Conservation (phyloP, 92 coral and sea anemone species). For the Ricordea florida region DNA sequence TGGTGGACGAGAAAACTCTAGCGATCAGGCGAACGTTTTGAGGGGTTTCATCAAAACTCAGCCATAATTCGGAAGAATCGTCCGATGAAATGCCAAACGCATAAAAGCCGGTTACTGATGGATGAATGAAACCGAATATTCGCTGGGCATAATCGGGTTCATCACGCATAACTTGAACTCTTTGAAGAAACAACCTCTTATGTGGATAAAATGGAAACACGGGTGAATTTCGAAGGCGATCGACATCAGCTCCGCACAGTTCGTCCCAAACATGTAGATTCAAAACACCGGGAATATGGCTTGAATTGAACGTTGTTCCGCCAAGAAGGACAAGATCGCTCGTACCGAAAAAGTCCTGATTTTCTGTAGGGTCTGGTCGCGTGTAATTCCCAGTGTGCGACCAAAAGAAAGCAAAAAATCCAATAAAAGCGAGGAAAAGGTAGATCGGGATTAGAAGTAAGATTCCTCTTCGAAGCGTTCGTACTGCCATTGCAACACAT, state of each 20-base stretch:
- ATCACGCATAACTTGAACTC: not conserved
- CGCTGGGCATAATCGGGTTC: constrained; percentile 1
- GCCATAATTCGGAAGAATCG: constrained; percentile 43
- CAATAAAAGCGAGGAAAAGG: not conserved
- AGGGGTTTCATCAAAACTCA: constrained; percentile 35
- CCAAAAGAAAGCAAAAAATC: constrained; percentile 18
- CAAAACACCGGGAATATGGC: constrained; percentile 6
- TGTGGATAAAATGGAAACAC: constrained; percentile 30
- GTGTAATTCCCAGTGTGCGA: not conserved
- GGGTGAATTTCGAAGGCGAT: constrained; percentile 30
- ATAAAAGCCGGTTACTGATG: constrained; percentile 18
- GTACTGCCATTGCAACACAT: no score
- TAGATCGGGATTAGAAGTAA: constrained; percentile 6
- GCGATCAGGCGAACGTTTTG: constrained; percentile 28
- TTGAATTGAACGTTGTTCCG: not conserved
- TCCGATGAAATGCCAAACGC: constrained; percentile 24
- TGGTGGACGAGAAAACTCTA: constrained; percentile 10
- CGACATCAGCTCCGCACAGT: constrained; percentile 20
- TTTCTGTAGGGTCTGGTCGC: not conserved
- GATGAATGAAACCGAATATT: constrained; percentile 33
- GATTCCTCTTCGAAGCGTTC: not conserved
- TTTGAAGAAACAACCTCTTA: not conserved
- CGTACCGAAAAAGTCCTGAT: not conserved
- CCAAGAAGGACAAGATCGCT: not conserved
- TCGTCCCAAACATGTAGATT: constrained; percentile 38